Evolutionary conservation across 2,888 invertebrate genomes (phyloP).

Genomic region (Auanema freiburgensis): DNA sequence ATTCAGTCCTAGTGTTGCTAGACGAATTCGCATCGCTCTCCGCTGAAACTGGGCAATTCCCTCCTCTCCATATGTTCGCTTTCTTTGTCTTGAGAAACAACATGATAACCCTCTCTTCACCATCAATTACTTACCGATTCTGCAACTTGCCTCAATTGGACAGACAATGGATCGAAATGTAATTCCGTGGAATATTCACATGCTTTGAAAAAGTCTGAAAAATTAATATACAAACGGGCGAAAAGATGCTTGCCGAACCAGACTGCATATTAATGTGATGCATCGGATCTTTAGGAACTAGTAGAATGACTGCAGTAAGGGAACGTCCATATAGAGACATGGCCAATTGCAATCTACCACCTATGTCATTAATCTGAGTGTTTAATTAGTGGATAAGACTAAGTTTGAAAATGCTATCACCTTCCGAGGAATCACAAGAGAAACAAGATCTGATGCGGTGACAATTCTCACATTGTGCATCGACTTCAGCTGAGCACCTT

Average conservation of each 20-base stretch:
- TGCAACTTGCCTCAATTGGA: constrained; percentile 73
- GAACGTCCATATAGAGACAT: constrained; percentile 89
- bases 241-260: constrained; percentile 1
- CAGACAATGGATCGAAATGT: constrained; percentile 85
- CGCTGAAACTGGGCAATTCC: constrained; percentile 6
- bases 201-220: constrained; percentile 64
- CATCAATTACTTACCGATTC: constrained; percentile 15
- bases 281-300: constrained; percentile 75
- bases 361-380: constrained; percentile 1
- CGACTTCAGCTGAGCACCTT: constrained; percentile 91
- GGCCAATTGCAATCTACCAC: constrained; percentile 79
- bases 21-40: constrained; percentile 11
- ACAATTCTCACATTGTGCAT: constrained; percentile 94
- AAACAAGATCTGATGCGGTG: constrained; percentile 66
- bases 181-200: constrained; percentile 86
- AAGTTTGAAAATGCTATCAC: constrained; percentile 10
- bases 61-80: constrained; percentile 29
- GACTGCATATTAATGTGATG: constrained; percentile 66
- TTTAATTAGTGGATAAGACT: constrained; percentile 1
- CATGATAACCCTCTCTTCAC: constrained; percentile 13
- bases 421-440: constrained; percentile 25
- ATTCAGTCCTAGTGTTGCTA: constrained; percentile 14
- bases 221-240: neutral
- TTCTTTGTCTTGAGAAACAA: constrained; percentile 15
- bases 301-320: constrained; percentile 82